Conservation (phyloP, 2,797 vertebrate genomes). For the Fringilla coelebs region DNA sequence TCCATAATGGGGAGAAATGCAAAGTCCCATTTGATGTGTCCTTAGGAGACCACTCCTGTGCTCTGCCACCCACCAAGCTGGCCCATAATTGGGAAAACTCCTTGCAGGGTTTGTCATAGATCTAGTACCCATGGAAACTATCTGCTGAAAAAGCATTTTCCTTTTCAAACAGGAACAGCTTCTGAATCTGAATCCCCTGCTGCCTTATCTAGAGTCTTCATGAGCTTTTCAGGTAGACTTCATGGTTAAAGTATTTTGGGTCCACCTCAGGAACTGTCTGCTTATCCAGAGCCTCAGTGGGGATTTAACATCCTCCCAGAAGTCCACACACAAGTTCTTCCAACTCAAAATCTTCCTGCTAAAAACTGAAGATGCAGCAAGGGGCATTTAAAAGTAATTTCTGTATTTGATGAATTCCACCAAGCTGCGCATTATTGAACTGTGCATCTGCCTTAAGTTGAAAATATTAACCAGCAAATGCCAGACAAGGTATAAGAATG, state of each 20-base stretch:
- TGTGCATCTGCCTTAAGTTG: not conserved
- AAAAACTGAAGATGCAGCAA: conserved; percentile 9
- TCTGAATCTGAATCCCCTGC: not conserved
- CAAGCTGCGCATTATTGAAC: not conserved
- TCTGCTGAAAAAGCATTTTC: not conserved
- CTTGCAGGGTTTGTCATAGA: not conserved
- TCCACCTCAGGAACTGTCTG: not conserved
- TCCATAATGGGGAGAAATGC: not conserved
- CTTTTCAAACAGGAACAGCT: not conserved
- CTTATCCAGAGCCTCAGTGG: not conserved
- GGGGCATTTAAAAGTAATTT: conserved; percentile 28
- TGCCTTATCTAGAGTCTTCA: not conserved
- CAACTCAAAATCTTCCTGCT: not conserved
- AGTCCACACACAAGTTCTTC: not conserved
- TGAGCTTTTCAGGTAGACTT: not conserved
- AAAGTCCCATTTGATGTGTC: not conserved
- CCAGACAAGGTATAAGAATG: not conserved
- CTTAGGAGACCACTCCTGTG: not conserved
- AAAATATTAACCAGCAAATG: conserved; percentile 19
- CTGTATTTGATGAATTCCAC: conserved; percentile 9
- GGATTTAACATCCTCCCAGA: not conserved
- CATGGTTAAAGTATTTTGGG: not conserved
- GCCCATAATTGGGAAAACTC: not conserved
- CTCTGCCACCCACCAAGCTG: not conserved
- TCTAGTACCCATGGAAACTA: not conserved